Percentiles rank a stretch among this genome's conserved stretches.
Conservation (phyloP, 1,140 invertebrate species). For the Chlorops oryzae region DNA sequence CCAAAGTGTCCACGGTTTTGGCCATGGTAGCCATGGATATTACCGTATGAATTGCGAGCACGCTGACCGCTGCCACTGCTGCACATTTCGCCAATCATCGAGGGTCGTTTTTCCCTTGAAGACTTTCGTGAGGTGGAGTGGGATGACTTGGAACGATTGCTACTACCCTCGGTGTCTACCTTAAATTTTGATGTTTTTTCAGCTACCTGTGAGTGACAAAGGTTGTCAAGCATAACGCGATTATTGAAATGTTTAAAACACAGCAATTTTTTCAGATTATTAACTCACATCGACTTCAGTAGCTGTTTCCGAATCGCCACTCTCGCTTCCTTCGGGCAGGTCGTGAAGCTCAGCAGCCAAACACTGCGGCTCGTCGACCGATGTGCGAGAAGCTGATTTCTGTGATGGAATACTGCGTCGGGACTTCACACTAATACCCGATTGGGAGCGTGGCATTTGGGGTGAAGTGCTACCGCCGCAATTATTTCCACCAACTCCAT, state of each 20-base stretch:
- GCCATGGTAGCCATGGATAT: slow-evolving; percentile 45
- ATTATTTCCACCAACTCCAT: slow-evolving; percentile 11
- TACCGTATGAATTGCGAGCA: slow-evolving; percentile 45
- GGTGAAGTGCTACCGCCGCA: slow-evolving; percentile 35
- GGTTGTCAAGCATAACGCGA: background rate
- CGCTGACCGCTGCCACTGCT: slow-evolving; percentile 43
- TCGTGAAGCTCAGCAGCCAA: slow-evolving; percentile 51
- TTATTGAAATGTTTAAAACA: background rate
- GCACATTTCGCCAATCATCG: slow-evolving; percentile 47
- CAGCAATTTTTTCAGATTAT: background rate
- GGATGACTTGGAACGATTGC: slow-evolving; percentile 42
- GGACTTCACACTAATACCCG: slow-evolving; percentile 45
- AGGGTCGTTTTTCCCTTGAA: slow-evolving; percentile 45
- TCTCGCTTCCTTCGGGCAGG: slow-evolving; percentile 56
- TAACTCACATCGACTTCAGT: slow-evolving; percentile 64
- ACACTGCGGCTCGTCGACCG: slow-evolving; percentile 54
- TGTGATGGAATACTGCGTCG: slow-evolving; percentile 46
- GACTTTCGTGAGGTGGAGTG: slow-evolving; percentile 41
- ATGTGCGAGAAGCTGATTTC: slow-evolving; percentile 51
- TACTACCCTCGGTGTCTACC: slow-evolving; percentile 61
- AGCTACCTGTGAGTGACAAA: slow-evolving; percentile 46
- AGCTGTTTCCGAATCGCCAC: slow-evolving; percentile 62
- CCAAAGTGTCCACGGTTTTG: slow-evolving; percentile 43
- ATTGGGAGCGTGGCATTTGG: slow-evolving; percentile 49
- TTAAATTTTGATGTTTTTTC: slow-evolving; percentile 71